Conservation (phyloP, 2,113 vertebrate genomes). For the Paramisgurnus dabryanus region DNA sequence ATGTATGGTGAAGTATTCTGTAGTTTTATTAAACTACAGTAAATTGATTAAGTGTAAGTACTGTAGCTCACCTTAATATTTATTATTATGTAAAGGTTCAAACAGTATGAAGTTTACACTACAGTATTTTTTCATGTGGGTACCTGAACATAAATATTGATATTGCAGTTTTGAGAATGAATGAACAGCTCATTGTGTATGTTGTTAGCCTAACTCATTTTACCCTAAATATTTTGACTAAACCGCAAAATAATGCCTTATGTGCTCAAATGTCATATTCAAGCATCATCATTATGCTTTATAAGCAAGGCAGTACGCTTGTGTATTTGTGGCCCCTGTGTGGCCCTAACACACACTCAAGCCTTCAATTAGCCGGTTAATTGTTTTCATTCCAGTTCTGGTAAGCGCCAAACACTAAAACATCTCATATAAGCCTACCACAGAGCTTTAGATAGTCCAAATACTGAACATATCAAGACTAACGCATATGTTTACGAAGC, state of each 20-base stretch:
- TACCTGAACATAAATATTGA: background rate
- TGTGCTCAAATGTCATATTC: background rate
- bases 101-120: too few relatives aligned
- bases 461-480: background rate
- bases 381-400: slow-evolving; percentile 28
- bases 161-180: background rate
- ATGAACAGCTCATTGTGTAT: background rate
- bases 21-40: too few relatives aligned
- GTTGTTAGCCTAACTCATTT: too few relatives aligned
- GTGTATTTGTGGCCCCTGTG: slow-evolving; percentile 7
- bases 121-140: too few relatives aligned
- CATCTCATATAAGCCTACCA: background rate
- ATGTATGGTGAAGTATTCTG: too few relatives aligned
- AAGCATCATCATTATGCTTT: background rate
- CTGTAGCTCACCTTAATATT: too few relatives aligned
- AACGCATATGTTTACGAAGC: slow-evolving; percentile 5
- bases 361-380: slow-evolving; percentile 48
- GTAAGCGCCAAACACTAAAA: slow-evolving; percentile 11
- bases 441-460: background rate
- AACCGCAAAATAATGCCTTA: background rate
- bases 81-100: too few relatives aligned
- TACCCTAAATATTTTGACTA: background rate
- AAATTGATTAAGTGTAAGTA: too few relatives aligned
- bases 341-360: slow-evolving; percentile 34
- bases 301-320: background rate